Base-by-base conservation (phyloP, 2,797 vertebrate genomes). In the Halcyon chelicuti region DNA sequence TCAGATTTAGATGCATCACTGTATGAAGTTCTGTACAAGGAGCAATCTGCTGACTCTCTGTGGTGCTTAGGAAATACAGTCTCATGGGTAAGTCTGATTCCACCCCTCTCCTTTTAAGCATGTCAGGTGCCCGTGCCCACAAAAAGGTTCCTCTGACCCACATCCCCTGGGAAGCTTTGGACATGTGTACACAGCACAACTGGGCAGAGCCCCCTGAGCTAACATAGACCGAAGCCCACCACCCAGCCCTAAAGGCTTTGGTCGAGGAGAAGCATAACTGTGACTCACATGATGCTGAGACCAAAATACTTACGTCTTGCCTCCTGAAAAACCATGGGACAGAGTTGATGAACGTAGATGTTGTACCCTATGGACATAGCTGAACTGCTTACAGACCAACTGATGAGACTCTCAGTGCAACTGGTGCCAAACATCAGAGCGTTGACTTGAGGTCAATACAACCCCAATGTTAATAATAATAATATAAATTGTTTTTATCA, bases 331-430 rank as follows among this genome's bases (percentile, higher is more conserved):
- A 79, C 18, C 3, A 60, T 1, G 16, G 33, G 40, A 57, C 40
- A 76, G 86, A 62, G 49, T 31, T n/a, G 40, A 62, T 47, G 5
- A 65, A 60, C 26, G 14, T 14, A 18, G 37, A 61, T 47, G 10
- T 44, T 88, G 5, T 23, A 77, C 58, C 51, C 12, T 72, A 12
- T 3, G 37, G 91, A 88, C 15, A 47, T n/a, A 78, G 76, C 6
- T 33, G 25, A 95, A 77, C 44, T 58, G 33, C 54, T 92, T 15
- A 51, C 23, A 94, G 42, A 70, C 22, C 39, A 75, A 42, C 42
- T 55, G 46, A 73, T 0, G 0, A 0, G 5, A 40, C 4, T 1
- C 16, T 68, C 21, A 5, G 4, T 23, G 35, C 60, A 86, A 54
- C 21, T 21, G 19, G n/a, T 78, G 54, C 29, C 70, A 94, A 66